These are phyloP conservation scores for Cryptocephalus primarius DNA, from an alignment of 2,888 invertebrate species.

Conservation along the genomic window DNA sequence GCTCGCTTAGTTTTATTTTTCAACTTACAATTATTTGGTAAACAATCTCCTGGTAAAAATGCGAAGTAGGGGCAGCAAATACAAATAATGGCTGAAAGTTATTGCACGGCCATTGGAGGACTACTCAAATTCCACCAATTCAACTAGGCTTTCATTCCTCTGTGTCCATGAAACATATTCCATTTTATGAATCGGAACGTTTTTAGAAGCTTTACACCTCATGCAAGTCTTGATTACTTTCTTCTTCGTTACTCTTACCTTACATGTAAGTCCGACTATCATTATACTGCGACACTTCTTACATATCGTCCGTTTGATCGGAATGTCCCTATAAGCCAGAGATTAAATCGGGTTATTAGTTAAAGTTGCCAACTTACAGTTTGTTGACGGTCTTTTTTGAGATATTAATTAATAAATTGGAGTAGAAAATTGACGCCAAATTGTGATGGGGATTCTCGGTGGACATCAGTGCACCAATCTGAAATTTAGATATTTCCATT, in stretches of 20 bases:
- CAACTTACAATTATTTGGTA: no score
- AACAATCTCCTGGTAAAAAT: no score
- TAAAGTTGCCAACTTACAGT: no score
- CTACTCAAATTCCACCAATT: no score
- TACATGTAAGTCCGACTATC: slow-evolving; percentile 41
- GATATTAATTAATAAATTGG: slow-evolving; percentile 28
- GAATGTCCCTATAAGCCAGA: slow-evolving; percentile 38
- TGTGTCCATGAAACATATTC: no score
- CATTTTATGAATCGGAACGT: slow-evolving; percentile 18
- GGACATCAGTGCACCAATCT: slow-evolving; percentile 20
- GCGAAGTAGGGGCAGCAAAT: no score
- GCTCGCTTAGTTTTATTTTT: no score
- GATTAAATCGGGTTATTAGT: no score
- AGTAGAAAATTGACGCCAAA: slow-evolving; percentile 24
- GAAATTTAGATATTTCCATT: slow-evolving; percentile 6
- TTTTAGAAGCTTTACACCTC: slow-evolving; percentile 33
- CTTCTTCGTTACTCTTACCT: slow-evolving; percentile 40
- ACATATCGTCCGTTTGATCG: slow-evolving; percentile 43
- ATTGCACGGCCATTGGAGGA: no score
- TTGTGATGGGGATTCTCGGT: slow-evolving; percentile 16
- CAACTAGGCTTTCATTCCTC: no score
- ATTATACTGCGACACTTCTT: slow-evolving; percentile 42
- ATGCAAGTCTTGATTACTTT: slow-evolving; percentile 38
- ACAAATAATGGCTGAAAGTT: no score
- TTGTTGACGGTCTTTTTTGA: slow-evolving; percentile 34